Evolutionary conservation across 2,113 vertebrate species (phyloP).

Genomic region (Azemiops feae): DNA sequence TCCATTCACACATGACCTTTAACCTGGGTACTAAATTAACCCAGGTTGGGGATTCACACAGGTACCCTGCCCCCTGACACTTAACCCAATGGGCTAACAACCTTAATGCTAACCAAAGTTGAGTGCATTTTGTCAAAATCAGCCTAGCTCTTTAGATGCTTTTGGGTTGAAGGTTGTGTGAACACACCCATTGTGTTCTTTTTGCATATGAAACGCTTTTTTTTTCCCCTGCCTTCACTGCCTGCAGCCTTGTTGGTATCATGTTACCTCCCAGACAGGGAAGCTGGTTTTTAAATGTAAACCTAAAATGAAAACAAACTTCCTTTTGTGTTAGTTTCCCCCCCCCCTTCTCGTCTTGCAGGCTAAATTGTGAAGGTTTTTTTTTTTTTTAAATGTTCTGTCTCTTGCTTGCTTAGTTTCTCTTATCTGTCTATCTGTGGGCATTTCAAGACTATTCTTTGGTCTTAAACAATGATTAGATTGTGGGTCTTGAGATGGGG

Average conservation of each 20-base stretch:
- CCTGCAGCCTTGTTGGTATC: not conserved
- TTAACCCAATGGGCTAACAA: not conserved
- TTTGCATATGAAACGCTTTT: not conserved
- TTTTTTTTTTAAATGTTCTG: not conserved
- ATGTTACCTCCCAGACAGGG: not conserved
- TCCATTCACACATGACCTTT: not conserved
- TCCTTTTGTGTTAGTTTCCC: constrained; percentile 14
- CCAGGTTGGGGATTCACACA: not conserved
- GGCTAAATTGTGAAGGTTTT: constrained; percentile 13
- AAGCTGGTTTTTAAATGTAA: not conserved
- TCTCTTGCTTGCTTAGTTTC: accelerated
- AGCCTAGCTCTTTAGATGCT: not conserved
- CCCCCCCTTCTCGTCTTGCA: constrained; percentile 18
- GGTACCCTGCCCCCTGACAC: not conserved
- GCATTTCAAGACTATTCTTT: accelerated
- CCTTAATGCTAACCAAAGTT: not conserved
- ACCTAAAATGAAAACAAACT: constrained; percentile 24
- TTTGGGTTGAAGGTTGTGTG: not conserved
- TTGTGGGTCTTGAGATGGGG: constrained; percentile 20
- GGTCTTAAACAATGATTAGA: accelerated
- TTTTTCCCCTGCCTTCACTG: not conserved
- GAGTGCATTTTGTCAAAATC: not conserved
- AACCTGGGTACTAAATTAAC: not conserved
- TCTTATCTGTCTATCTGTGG: accelerated
- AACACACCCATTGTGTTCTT: not conserved